A percentile compares a stretch with the other conserved stretches of the same genome.
Conservation (phyloP, 2,888 invertebrate genomes). For the Drosophila anomalata region DNA sequence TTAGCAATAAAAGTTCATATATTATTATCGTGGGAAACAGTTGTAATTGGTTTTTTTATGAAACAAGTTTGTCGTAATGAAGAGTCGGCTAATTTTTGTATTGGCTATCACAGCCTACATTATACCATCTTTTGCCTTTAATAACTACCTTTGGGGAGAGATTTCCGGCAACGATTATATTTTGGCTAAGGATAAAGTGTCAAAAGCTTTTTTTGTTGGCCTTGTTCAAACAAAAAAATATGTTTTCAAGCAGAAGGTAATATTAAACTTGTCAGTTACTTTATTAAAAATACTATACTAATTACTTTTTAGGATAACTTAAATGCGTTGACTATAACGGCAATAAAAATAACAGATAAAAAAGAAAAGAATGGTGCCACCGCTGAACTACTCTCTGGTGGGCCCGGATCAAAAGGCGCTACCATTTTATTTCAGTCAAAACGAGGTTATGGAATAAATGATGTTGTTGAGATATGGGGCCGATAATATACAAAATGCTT, state of each 20-base stretch:
- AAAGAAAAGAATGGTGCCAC: slow-evolving; percentile 80
- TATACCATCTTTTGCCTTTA: slow-evolving; percentile 51
- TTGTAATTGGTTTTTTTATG: slow-evolving; percentile 4
- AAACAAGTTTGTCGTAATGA: slow-evolving; percentile 14
- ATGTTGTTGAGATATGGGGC: slow-evolving; percentile 70
- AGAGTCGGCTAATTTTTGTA: background rate
- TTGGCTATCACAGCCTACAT: slow-evolving; percentile 32
- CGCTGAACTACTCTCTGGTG: slow-evolving; percentile 82
- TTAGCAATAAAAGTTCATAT: slow-evolving; percentile 19
- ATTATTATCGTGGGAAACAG: slow-evolving; percentile 14
- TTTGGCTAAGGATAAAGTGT: slow-evolving; percentile 70
- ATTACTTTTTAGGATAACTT: slow-evolving; percentile 50
- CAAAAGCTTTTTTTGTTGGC: slow-evolving; percentile 67
- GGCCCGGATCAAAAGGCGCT: slow-evolving; percentile 83
- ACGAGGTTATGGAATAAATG: slow-evolving; percentile 83
- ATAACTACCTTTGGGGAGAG: slow-evolving; percentile 76
- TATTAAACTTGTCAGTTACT: slow-evolving; percentile 3
- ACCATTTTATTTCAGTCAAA: slow-evolving; percentile 84
- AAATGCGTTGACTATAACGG: slow-evolving; percentile 67
- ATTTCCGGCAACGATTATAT: slow-evolving; percentile 62
- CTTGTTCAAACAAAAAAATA: slow-evolving; percentile 58
- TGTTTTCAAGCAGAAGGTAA: slow-evolving; percentile 71
- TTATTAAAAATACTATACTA: background rate
- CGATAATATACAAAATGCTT: slow-evolving; percentile 34
- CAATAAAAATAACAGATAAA: slow-evolving; percentile 64